phyloP scores from a whole-genome alignment of 2,113 vertebrate genomes.

The Anas platyrhynchos region DNA sequence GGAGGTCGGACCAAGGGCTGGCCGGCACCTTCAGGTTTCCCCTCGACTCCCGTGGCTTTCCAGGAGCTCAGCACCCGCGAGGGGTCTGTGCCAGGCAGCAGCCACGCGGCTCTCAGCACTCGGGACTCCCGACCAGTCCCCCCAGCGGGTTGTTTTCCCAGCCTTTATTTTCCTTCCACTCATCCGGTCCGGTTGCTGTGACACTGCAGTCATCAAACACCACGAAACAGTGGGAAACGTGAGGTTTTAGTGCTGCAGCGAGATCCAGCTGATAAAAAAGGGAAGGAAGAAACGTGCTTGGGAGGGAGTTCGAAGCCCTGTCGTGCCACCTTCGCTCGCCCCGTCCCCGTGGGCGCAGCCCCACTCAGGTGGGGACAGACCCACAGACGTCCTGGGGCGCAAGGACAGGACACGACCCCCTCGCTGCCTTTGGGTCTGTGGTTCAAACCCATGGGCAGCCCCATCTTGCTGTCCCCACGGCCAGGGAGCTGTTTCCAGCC shows the following conservation, averaged over 20 bases:
- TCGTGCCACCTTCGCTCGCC: fast-evolving
- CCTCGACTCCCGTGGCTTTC: background rate
- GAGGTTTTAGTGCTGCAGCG: slow-evolving; percentile 38
- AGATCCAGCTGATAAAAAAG: background rate
- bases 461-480: fast-evolving
- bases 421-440: fast-evolving
- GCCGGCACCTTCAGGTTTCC: background rate
- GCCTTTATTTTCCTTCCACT: slow-evolving; percentile 9
- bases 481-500: background rate
- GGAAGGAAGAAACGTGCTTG: background rate
- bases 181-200: slow-evolving; percentile 55
- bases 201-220: slow-evolving; percentile 47
- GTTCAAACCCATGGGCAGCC: background rate
- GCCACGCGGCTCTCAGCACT: background rate
- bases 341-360: background rate
- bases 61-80: background rate
- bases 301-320: background rate
- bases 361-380: background rate
- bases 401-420: background rate
- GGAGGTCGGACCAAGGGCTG: fast-evolving
- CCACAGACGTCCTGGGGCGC: background rate
- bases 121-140: background rate
- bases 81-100: background rate
- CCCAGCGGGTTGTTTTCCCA: slow-evolving; percentile 19
- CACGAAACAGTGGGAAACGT: slow-evolving; percentile 25